These are phyloP conservation scores for Himalopsyche anomala DNA, from an alignment of 2,888 invertebrate species.

Conservation along the genomic window DNA sequence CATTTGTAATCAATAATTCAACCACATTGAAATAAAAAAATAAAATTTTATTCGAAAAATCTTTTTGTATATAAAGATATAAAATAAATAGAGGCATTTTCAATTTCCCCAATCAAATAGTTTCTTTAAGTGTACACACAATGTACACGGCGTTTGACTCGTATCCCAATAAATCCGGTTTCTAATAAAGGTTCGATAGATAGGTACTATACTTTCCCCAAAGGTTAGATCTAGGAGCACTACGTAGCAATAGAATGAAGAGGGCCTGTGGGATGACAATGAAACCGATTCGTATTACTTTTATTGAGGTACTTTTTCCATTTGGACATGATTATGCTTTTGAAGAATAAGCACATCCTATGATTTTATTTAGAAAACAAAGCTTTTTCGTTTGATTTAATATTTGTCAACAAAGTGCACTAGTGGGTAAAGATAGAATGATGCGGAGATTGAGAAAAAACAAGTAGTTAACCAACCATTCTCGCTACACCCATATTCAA, in stretches of 20 bases:
- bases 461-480: no score
- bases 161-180: conserved; percentile 26
- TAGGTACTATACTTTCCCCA: not conserved
- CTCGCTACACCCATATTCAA: no score
- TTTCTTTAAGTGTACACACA: conserved; percentile 13
- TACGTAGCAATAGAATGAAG: conserved; percentile 7
- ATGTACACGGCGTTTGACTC: conserved; percentile 28
- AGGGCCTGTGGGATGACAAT: conserved; percentile 6
- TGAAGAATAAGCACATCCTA: not conserved
- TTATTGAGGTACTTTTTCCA: conserved; percentile 22
- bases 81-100: conserved; percentile 17
- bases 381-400: no score
- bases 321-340: conserved; percentile 20
- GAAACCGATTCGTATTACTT: conserved; percentile 9
- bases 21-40: no score
- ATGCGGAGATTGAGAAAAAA: no score
- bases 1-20: no score
- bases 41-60: no score
- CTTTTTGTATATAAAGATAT: not conserved
- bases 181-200: conserved; percentile 34
- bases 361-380: not conserved
- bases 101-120: conserved; percentile 20
- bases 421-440: no score
- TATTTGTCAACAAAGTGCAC: no score
- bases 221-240: conserved; percentile 1